A percentile compares a stretch with the other conserved stretches of the same genome.
Conservation (phyloP, 2,888 invertebrate species). For the Corythucha ciliata region DNA sequence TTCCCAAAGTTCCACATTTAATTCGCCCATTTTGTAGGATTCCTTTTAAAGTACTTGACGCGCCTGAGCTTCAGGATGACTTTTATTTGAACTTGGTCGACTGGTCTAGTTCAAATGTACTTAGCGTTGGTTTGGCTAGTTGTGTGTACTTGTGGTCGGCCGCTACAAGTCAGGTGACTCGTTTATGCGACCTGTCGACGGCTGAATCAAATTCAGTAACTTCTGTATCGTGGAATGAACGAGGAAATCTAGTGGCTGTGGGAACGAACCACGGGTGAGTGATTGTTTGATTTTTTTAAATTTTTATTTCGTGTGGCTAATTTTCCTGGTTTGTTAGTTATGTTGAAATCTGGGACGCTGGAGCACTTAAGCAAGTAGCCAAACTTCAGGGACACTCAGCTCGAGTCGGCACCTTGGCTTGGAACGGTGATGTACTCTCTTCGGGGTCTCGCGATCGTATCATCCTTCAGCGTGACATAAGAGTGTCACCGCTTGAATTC, state of each 20-base stretch:
- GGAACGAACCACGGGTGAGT: conserved; percentile 82
- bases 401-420: conserved; percentile 87
- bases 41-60: conserved; percentile 94
- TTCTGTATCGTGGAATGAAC: conserved; percentile 96
- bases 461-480: conserved; percentile 87
- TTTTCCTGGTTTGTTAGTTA: conserved; percentile 50
- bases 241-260: conserved; percentile 83
- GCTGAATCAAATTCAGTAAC: conserved; percentile 87
- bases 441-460: conserved; percentile 90
- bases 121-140: conserved; percentile 93
- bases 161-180: conserved; percentile 93
- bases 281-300: not conserved
- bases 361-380: conserved; percentile 79
- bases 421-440: conserved; percentile 91
- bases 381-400: conserved; percentile 89
- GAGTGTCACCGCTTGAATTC: conserved; percentile 54
- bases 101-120: conserved; percentile 97
- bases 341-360: conserved; percentile 96
- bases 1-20: too few species aligned
- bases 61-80: conserved; percentile 95
- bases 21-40: conserved; percentile 59
- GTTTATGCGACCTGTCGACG: conserved; percentile 85
- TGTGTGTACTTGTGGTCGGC: conserved; percentile 99
- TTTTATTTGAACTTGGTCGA: conserved; percentile 98
- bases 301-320: not conserved